Evolutionary conservation across 2,113 vertebrate genomes (phyloP), one percentile per base, ranked within the genome.

Genomic region (Nycticorax nycticorax): DNA sequence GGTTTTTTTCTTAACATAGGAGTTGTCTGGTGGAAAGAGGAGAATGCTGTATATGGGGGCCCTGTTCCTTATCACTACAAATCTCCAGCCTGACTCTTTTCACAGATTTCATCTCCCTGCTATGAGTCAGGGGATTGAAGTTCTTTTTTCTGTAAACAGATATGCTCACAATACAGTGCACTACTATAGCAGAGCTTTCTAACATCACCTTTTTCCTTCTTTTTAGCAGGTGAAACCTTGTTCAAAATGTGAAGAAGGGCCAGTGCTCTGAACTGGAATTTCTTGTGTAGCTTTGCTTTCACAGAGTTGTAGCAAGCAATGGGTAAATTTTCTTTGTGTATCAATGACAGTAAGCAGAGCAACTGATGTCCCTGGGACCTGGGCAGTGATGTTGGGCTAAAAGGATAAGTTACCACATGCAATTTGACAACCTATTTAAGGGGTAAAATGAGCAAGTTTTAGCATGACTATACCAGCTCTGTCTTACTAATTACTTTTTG

Each of bases 401-500:
- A 80, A 71, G 37, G 80, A 84, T 66, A 63, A 93, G 90, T 90
- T 82, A 35, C 28, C 91, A 66, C 14, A 26, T 85, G 56, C 52
- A 89, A 67, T 64, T 67, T 93, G 73, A 63, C 59, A 89, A 64
- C n/a, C 24, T 92, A 24, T 88, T 84, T 83, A 86, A 86, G 52
- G 26, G 23, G 32, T 80, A 92, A 96, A 63, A 81, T 35, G 11
- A 81, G 23, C 52, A 92, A 88, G 27, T 81, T 91, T 86, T 85
- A 88, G 30, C 39, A n/a, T 66, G 68, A 84, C 56, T 89, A 30
- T 87, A 78, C 35, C 13, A 43, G 8, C 30, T 94, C 88, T 92
- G 69, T 72, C 77, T 89, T 84, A 47, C 63, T 96, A 96, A 94
- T 88, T 91, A 39, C 28, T 91, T 30, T 85, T 87, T 89, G 76